phyloP scores from a whole-genome alignment of 1,140 invertebrate genomes.

The Mylabris phalerata region DNA sequence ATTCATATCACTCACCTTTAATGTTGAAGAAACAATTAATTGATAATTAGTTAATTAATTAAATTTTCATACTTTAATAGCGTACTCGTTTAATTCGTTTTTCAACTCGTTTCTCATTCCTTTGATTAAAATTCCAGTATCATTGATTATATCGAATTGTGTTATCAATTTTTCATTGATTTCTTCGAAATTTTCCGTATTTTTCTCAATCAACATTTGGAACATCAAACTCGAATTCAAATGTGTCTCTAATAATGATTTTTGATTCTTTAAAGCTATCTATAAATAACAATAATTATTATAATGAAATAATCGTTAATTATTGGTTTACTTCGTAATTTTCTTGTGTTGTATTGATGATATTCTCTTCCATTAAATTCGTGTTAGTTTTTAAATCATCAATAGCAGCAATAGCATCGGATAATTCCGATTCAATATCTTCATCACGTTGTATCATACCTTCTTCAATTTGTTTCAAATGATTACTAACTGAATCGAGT shows the following conservation, averaged over 20 bases:
- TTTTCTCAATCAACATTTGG: too few relatives aligned
- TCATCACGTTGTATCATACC: constrained; percentile 22
- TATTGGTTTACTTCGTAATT: constrained; percentile 11
- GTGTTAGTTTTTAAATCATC: constrained; percentile 31
- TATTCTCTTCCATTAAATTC: constrained; percentile 18
- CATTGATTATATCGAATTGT: not conserved
- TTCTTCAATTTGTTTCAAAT: constrained; percentile 35
- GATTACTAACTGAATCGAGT: constrained; percentile 24
- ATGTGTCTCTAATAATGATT: too few relatives aligned
- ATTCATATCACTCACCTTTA: constrained; percentile 51
- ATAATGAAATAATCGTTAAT: too few relatives aligned
- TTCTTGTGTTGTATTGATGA: constrained; percentile 21
- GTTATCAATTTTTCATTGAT: not conserved
- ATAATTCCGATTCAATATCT: constrained; percentile 33
- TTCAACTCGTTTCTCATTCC: constrained; percentile 2
- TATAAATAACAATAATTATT: too few relatives aligned
- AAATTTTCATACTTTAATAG: constrained; percentile 10
- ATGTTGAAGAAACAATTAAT: constrained; percentile 1
- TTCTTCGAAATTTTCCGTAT: too few relatives aligned
- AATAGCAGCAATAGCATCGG: constrained; percentile 28
- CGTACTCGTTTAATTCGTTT: constrained; percentile 12
- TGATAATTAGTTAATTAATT: not conserved
- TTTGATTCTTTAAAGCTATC: too few relatives aligned
- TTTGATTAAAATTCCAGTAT: constrained; percentile 6
- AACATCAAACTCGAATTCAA: too few relatives aligned